phyloP scores from a whole-genome alignment of 2,797 vertebrate genomes.

The Sebastes hubbsi region DNA sequence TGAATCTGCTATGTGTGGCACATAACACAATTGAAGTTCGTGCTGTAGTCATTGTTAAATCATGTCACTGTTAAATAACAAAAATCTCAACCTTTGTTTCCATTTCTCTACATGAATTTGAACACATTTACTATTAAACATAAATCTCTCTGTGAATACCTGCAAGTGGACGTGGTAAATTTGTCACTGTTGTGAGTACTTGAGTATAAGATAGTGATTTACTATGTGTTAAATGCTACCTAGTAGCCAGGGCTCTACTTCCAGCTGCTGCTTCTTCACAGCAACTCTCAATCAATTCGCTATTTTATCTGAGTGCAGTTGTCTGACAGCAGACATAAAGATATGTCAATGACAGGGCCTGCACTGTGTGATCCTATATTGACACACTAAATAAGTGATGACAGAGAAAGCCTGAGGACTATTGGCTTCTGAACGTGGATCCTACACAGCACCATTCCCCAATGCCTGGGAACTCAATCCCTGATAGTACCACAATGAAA shows the following conservation, averaged over 20 bases:
- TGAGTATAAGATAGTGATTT: background rate
- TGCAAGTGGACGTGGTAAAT: background rate
- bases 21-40: background rate
- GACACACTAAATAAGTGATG: conserved; percentile 12
- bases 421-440: background rate
- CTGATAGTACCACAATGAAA: background rate
- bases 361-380: background rate
- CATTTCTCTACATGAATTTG: background rate
- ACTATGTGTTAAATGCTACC: background rate
- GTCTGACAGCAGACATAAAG: conserved; percentile 1
- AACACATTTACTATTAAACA: background rate
- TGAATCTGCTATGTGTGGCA: background rate
- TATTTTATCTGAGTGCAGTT: background rate
- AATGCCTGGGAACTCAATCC: background rate
- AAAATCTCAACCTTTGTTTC: background rate
- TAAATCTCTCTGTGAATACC: background rate
- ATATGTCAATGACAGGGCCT: background rate
- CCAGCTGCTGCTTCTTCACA: background rate
- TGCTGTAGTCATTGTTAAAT: background rate
- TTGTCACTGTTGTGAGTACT: background rate
- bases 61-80: background rate
- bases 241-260: background rate
- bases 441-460: background rate
- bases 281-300: background rate
- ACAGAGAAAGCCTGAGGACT: background rate